A percentile compares a stretch with the other conserved stretches of the same genome.
phyloP scores from a whole-genome alignment of 2,797 vertebrate genomes.

The Austrolebias charrua region DNA sequence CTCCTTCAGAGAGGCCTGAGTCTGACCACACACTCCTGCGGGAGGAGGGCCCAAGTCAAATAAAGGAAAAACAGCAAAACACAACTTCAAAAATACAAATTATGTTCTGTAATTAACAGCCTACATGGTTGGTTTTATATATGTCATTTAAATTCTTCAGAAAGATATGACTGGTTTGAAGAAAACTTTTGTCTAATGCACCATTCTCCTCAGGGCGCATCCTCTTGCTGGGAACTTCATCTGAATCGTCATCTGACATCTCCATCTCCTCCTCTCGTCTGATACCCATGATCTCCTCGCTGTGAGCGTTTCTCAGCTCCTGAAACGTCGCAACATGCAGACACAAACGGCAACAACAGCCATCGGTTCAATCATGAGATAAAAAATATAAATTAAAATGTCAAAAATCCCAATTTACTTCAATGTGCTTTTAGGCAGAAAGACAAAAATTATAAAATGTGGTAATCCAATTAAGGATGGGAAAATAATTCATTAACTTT shows the following conservation, averaged over 20 bases:
- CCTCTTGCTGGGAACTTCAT: slow-evolving; percentile 88
- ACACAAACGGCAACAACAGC: slow-evolving; percentile 18
- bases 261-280: slow-evolving; percentile 97
- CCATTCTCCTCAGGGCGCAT: slow-evolving; percentile 87
- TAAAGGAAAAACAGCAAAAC: no score
- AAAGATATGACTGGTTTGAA: background rate
- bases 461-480: no score
- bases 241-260: slow-evolving; percentile 93
- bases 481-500: no score
- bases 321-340: slow-evolving; percentile 68
- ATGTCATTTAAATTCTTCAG: no score
- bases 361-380: slow-evolving; percentile 7
- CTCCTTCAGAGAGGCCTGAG: slow-evolving; percentile 83
- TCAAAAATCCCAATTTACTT: no score
- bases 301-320: slow-evolving; percentile 95
- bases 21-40: slow-evolving; percentile 77
- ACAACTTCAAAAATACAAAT: no score
- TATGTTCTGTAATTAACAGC: no score
- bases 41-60: slow-evolving; percentile 20
- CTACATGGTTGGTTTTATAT: no score
- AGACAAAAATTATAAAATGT: no score
- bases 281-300: slow-evolving; percentile 96
- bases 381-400: no score
- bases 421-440: no score
- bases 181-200: slow-evolving; percentile 49